phyloP scores from a whole-genome alignment of 1,140 invertebrate species.

The Drosophila kurseongensis region DNA sequence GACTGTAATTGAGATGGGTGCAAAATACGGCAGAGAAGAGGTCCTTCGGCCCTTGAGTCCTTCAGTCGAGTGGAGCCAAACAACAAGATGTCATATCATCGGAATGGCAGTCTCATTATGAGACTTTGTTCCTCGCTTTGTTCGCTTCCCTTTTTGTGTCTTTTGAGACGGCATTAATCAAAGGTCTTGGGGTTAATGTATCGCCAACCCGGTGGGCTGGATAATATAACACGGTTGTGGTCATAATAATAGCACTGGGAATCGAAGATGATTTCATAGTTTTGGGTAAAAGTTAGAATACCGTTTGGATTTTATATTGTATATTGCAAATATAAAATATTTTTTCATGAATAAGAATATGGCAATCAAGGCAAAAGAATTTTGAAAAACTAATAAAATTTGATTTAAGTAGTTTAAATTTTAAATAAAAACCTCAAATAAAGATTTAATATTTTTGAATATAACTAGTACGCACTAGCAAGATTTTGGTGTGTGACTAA shows the following conservation, averaged over 20 bases:
- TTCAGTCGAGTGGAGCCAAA: constrained; percentile 22
- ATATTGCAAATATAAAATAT: too few species aligned
- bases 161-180: constrained; percentile 40
- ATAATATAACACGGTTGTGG: background rate
- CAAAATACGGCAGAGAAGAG: constrained; percentile 18
- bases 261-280: background rate
- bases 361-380: too few species aligned
- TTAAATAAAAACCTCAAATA: too few species aligned
- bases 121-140: constrained; percentile 27
- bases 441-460: too few species aligned
- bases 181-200: constrained; percentile 46
- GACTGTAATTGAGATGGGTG: constrained; percentile 40
- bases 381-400: too few species aligned
- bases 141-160: constrained; percentile 21
- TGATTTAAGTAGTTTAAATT: too few species aligned
- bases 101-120: constrained; percentile 41
- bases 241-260: constrained; percentile 9
- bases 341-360: too few species aligned
- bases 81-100: constrained; percentile 47
- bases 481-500: too few species aligned
- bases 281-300: too few species aligned
- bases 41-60: constrained; percentile 10
- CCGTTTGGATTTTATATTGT: background rate
- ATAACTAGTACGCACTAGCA: too few species aligned
- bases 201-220: constrained; percentile 1